These are phyloP conservation scores for Rhimphoctona megacephalus DNA, from an alignment of 2,888 invertebrate genomes.

Conservation along the genomic window DNA sequence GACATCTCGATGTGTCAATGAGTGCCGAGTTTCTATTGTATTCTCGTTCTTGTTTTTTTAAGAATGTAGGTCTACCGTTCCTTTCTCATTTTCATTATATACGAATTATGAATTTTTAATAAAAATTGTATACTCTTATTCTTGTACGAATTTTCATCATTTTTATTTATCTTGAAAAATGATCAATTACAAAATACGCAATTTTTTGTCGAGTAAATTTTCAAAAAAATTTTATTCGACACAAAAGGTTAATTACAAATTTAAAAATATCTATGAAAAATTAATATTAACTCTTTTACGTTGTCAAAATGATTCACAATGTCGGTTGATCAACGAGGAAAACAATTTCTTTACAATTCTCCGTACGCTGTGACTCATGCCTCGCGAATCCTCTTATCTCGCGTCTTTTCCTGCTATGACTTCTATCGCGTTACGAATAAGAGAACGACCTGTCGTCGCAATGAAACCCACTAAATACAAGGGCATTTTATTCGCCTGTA, in stretches of 20 bases:
- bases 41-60: constrained; percentile 26
- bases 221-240: background rate
- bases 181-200: background rate
- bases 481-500: background rate
- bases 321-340: background rate
- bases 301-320: background rate
- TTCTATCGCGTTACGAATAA: constrained; percentile 16
- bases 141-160: background rate
- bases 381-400: constrained; percentile 61
- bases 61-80: constrained; percentile 45
- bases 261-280: background rate
- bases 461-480: constrained; percentile 40
- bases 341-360: background rate
- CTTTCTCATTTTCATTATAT: constrained; percentile 53
- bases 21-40: constrained; percentile 22
- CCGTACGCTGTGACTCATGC: constrained; percentile 33
- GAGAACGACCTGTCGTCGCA: background rate
- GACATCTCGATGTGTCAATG: constrained; percentile 14
- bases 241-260: background rate
- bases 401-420: constrained; percentile 23
- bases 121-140: constrained; percentile 56
- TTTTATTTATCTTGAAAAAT: background rate
- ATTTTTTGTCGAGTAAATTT: background rate
- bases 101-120: constrained; percentile 68
- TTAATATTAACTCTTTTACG: background rate